Evolutionary conservation across 2,888 invertebrate species (phyloP).

Genomic region (Acleris sparsana): DNA sequence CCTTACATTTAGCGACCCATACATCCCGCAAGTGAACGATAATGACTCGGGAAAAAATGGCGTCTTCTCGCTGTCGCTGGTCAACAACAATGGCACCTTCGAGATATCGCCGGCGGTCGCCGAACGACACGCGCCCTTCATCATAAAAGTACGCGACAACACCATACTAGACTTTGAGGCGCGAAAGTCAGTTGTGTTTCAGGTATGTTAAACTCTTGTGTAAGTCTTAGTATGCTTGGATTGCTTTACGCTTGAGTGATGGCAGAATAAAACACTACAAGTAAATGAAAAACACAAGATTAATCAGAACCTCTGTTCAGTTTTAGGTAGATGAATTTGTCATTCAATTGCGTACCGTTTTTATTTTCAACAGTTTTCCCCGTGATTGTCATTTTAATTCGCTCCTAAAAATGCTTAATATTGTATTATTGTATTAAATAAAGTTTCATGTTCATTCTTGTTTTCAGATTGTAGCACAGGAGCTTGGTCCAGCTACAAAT

Average conservation of each 20-base stretch:
- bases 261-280: too few relatives aligned
- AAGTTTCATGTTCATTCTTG: too few relatives aligned
- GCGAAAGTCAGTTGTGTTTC: conserved; percentile 88
- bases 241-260: too few relatives aligned
- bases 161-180: conserved; percentile 93
- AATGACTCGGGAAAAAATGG: conserved; percentile 92
- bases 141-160: conserved; percentile 92
- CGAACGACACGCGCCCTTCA: conserved; percentile 90
- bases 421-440: too few relatives aligned
- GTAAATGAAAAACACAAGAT: too few relatives aligned
- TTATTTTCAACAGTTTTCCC: too few relatives aligned
- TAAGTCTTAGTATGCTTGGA: too few relatives aligned
- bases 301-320: too few relatives aligned
- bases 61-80: conserved; percentile 89
- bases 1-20: conserved; percentile 87
- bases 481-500: conserved; percentile 90
- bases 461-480: conserved; percentile 90
- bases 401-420: too few relatives aligned
- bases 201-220: conserved; percentile 76
- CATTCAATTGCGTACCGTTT: too few relatives aligned
- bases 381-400: too few relatives aligned
- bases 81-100: conserved; percentile 94
- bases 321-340: too few relatives aligned
- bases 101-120: conserved; percentile 93
- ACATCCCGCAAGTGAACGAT: conserved; percentile 88